A percentile compares a stretch with the other conserved stretches of the same genome.
Conservation (phyloP, 2,888 invertebrate species). For the Dryobotodes eremita region DNA sequence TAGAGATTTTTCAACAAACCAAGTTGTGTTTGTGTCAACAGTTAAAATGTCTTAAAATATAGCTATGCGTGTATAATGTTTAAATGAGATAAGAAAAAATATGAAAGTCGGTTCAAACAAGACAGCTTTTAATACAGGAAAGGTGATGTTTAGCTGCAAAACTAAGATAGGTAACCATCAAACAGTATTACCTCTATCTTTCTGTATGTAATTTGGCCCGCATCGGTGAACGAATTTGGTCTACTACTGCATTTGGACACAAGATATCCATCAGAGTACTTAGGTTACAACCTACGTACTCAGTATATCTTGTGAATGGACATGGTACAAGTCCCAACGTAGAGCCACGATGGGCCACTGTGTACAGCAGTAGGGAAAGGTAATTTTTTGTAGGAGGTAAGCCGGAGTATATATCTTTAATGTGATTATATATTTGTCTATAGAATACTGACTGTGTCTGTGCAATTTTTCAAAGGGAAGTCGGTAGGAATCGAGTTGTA, state of each 20-base stretch:
- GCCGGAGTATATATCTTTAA: no score
- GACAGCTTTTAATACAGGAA: neutral
- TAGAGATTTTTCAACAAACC: neutral
- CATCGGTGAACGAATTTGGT: constrained; percentile 19
- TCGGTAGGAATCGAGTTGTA: no score
- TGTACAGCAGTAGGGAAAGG: no score
- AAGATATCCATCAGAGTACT: constrained; percentile 46
- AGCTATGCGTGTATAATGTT: neutral
- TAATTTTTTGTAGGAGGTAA: no score
- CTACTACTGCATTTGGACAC: constrained; percentile 19
- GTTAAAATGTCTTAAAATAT: no score
- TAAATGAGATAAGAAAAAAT: neutral
- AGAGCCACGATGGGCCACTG: neutral
- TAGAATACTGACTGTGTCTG: no score
- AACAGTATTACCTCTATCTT: neutral
- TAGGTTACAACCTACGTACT: constrained; percentile 6
- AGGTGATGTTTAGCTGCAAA: neutral
- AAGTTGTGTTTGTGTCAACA: neutral
- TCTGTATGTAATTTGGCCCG: neutral
- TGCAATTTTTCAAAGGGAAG: no score
- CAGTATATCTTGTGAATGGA: neutral
- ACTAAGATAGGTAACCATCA: neutral
- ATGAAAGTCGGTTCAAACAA: neutral
- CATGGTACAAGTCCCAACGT: neutral
- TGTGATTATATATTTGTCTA: no score